Evolutionary conservation across 2,797 vertebrate genomes (phyloP).

Genomic region (Phoxinus dragarum): DNA sequence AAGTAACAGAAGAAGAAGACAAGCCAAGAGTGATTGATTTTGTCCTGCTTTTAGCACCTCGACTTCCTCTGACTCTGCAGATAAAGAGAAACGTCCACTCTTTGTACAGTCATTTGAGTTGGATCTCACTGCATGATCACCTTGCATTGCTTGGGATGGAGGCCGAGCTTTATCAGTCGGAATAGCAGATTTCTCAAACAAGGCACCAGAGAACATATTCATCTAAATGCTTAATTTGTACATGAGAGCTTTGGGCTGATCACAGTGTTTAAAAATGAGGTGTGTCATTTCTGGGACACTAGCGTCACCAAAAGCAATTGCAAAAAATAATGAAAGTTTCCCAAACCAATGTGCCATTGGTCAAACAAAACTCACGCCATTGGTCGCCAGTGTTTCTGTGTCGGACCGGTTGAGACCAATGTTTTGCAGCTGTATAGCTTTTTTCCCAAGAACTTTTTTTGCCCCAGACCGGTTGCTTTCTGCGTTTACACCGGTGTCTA

Average conservation of each 20-base stretch:
- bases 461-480: too few relatives aligned
- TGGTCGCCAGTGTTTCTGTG: not conserved
- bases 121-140: not conserved
- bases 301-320: not conserved
- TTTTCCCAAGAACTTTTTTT: too few relatives aligned
- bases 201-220: constrained; percentile 38
- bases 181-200: constrained; percentile 30
- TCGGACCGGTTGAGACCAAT: not conserved
- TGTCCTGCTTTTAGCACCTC: constrained; percentile 31
- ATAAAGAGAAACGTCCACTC: constrained; percentile 25
- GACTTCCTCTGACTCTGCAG: constrained; percentile 21
- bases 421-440: not conserved
- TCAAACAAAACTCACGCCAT: not conserved
- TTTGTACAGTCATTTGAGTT: constrained; percentile 9
- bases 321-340: not conserved
- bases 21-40: constrained; percentile 35
- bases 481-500: too few relatives aligned
- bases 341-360: not conserved
- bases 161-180: constrained; percentile 5
- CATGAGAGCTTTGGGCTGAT: not conserved
- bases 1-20: constrained; percentile 2
- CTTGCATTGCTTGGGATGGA: not conserved
- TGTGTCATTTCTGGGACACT: not conserved
- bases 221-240: constrained; percentile 1
- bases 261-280: not conserved